A percentile compares a stretch with the other conserved stretches of the same genome.
Evolutionary conservation across 1,140 invertebrate species (phyloP).

Genomic region (Saccostrea glomerata): DNA sequence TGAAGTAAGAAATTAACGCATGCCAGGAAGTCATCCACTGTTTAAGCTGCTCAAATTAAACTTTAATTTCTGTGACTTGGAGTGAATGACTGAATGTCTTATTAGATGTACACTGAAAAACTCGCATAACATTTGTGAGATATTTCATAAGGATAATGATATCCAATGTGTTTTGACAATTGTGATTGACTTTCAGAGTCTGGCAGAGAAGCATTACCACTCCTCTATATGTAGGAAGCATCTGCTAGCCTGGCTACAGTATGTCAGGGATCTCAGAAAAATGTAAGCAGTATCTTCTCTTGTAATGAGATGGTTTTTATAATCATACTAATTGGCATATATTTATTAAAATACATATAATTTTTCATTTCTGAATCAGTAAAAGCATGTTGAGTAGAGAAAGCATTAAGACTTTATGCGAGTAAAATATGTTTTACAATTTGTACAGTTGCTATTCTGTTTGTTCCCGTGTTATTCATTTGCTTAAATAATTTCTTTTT

Average conservation of each 20-base stretch:
- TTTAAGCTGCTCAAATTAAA: too few relatives aligned
- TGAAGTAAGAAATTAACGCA: too few relatives aligned
- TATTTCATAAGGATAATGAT: not conserved
- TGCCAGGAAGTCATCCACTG: too few relatives aligned
- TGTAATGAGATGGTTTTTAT: not conserved
- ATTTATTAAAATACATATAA: not conserved
- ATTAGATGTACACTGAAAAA: too few relatives aligned
- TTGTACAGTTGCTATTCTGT: not conserved
- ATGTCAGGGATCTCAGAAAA: not conserved
- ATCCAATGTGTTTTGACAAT: not conserved
- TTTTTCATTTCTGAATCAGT: not conserved
- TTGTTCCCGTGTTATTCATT: too few relatives aligned
- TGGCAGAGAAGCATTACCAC: constrained; percentile 58
- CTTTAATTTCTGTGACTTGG: too few relatives aligned
- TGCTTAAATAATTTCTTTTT: not conserved
- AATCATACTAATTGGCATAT: not conserved
- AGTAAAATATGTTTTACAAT: not conserved
- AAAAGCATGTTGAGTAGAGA: too few relatives aligned
- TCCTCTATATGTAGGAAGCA: constrained; percentile 50
- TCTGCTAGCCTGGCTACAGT: constrained; percentile 50
- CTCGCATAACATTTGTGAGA: too few relatives aligned
- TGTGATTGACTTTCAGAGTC: constrained; percentile 44
- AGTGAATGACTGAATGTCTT: too few relatives aligned
- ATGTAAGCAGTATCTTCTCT: not conserved
- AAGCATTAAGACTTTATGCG: too few relatives aligned